Evolutionary conservation across 2,113 vertebrate genomes (phyloP), one percentile per base, ranked within the genome.

Genomic region (Macroglossus sobrinus): DNA sequence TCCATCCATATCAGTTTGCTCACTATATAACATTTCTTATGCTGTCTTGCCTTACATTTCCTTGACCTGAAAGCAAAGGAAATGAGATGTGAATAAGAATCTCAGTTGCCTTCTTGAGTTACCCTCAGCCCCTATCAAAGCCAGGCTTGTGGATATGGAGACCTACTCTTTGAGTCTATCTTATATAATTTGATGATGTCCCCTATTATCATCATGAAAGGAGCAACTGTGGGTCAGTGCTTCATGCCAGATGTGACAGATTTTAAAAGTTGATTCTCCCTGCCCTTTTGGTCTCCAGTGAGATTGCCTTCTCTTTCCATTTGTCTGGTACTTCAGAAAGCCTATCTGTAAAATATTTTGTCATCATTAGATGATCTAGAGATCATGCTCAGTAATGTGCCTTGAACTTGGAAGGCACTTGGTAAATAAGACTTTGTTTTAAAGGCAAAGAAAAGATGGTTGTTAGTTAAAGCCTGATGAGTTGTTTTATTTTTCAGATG

Each of bases 11-110:
- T 96, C 80, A 45, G 5, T 94, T 93, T 30, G 47, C 84, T 92
- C 84, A 94, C 89, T 97, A 84, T 93, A 13, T 95, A 92, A 59
- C 95, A 24, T 94, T 94, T 92, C 93, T 94, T 84, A 28, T 18
- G 0, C 9, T 45, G 86, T 91, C 93, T 97, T 94, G 93, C 96
- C 96, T 95, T 79, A 74, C 76, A 0, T 94, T 97, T 98, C 84
- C 91, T 97, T 66, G 76, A 45, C 79, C 59, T 97, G 66, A 84
- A 93, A 96, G 84, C 53, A 84, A 90, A 50, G 50, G 91, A 87
- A 92, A 90, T 66, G 35, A 26, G 28, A 55, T 82, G 63, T 55
- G 72, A 63, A 66, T 95, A 75, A 94, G 15, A 81, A 1, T 53
- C 47, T 72, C 0, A 93, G 57, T 22, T 93, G 92, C 91, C 45